Evolutionary conservation across 2,797 vertebrate species (phyloP).

Genomic region (Xiphophorus birchmanni): DNA sequence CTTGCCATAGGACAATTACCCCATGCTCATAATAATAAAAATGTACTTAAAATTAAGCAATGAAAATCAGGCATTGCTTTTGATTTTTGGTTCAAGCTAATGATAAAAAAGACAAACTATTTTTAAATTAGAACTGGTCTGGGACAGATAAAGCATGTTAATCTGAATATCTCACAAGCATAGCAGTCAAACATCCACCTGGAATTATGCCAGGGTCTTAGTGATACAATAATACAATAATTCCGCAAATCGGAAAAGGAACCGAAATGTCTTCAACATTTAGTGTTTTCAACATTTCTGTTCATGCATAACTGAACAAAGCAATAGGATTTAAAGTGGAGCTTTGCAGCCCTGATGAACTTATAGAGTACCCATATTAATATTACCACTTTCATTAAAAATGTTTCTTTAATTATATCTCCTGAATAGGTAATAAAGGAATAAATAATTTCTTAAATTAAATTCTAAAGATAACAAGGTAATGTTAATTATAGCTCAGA

Average conservation of each 20-base stretch:
- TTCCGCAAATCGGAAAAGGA: not conserved
- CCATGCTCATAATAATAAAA: no score
- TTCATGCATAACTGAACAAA: not conserved
- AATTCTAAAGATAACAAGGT: not conserved
- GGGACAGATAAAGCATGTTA: not conserved
- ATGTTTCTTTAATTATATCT: not conserved
- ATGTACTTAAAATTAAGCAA: no score
- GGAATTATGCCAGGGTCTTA: not conserved
- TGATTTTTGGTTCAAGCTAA: no score
- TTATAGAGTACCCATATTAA: not conserved
- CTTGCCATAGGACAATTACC: not conserved
- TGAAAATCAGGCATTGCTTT: no score
- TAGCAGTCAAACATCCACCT: not conserved
- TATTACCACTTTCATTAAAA: not conserved
- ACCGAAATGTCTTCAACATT: no score
- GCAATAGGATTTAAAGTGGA: not conserved
- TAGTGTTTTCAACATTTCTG: not conserved
- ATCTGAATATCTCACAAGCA: not conserved
- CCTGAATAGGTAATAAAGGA: not conserved
- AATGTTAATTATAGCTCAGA: not conserved
- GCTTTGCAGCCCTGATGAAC: not conserved
- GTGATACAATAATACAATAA: not conserved
- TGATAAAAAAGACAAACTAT: no score
- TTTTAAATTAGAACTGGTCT: not conserved
- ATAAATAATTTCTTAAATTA: not conserved